Base-by-base conservation (phyloP, 1,140 invertebrate genomes). In the Trinorchestia longiramus region DNA sequence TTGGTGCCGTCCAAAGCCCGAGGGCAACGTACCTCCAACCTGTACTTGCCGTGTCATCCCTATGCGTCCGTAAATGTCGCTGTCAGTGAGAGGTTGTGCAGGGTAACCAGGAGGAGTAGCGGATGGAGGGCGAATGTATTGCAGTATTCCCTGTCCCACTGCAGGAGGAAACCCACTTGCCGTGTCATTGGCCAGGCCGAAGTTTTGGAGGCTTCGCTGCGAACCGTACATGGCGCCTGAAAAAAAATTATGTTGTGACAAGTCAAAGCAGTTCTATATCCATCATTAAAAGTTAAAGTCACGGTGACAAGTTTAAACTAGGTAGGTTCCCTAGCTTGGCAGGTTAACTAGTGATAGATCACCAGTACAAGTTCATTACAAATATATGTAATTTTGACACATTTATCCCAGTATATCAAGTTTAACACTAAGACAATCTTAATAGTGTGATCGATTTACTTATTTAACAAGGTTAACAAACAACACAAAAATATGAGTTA, bases 41-140 rank as follows among this genome's bases (percentile, higher is more conserved):
- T 96, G 96, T 41, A 97, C 96, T 53, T 97, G 96, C 62, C 96
- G 95, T 43, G 96, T 97, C 96, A 97, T 97, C 44, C 96, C 96
- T 95, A 97, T 97, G 62, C 96, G 96, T 28, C 96, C 96, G 95
- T 96, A 97, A 43, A 97, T 97, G 96, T 97, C 96, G 92, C 96
- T 97, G 90, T 97, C 96, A n/a, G 96, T 97, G 87, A 96, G 88
- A 77, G 95, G 96, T 53, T 96, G 95, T 17, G 91, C 28, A 43
- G 43, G 47, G 95, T 97, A 97, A 1, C 96, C 96, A 45, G 96
- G 96, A 11, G 96, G 96, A 19, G 96, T 96, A 40, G 96, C 96
- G n/a, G 96, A 96, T 44, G 96, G 96, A 43, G 96, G 96, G 8
- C 96, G 96, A 4, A 96, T 96, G 57, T 96, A 96, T n/a, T 92